Percentiles rank a stretch among this genome's conserved stretches.
Evolutionary conservation across 2,113 vertebrate genomes (phyloP).

Genomic region (Brachypodius melanocephalos): DNA sequence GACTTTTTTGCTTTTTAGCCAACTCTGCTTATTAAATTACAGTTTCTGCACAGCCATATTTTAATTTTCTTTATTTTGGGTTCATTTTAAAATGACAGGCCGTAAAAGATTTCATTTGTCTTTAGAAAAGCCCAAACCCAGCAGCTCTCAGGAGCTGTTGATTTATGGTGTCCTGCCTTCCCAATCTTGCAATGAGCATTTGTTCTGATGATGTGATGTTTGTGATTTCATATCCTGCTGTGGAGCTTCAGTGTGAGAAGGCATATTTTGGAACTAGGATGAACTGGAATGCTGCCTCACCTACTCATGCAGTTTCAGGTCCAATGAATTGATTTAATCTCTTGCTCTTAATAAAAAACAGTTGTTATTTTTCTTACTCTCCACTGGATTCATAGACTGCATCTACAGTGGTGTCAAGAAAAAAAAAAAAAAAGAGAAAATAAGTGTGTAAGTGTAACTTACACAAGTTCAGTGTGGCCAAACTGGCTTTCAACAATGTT

Average conservation of each 20-base stretch:
- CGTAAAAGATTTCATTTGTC: neutral
- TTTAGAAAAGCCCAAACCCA: slow-evolving; percentile 28
- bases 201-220: slow-evolving; percentile 69
- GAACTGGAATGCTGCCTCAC: slow-evolving; percentile 66
- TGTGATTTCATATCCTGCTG: slow-evolving; percentile 69
- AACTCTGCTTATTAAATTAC: neutral
- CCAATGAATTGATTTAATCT: slow-evolving; percentile 67
- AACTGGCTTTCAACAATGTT: neutral
- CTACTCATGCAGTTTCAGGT: slow-evolving; percentile 63
- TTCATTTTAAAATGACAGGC: slow-evolving; percentile 17
- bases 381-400: slow-evolving; percentile 3
- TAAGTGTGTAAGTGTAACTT: neutral
- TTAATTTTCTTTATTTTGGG: slow-evolving; percentile 37
- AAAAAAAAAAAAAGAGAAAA: neutral
- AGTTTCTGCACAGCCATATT: neutral
- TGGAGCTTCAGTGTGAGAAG: slow-evolving; percentile 57
- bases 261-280: slow-evolving; percentile 57
- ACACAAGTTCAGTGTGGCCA: neutral
- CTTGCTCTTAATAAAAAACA: slow-evolving; percentile 61
- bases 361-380: slow-evolving; percentile 60
- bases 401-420: slow-evolving; percentile 25
- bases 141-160: slow-evolving; percentile 20
- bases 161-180: slow-evolving; percentile 56
- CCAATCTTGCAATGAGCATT: slow-evolving; percentile 41
- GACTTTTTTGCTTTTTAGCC: neutral